Conservation (phyloP, 2,888 invertebrate species). For the Ganaspis brasiliensis region DNA sequence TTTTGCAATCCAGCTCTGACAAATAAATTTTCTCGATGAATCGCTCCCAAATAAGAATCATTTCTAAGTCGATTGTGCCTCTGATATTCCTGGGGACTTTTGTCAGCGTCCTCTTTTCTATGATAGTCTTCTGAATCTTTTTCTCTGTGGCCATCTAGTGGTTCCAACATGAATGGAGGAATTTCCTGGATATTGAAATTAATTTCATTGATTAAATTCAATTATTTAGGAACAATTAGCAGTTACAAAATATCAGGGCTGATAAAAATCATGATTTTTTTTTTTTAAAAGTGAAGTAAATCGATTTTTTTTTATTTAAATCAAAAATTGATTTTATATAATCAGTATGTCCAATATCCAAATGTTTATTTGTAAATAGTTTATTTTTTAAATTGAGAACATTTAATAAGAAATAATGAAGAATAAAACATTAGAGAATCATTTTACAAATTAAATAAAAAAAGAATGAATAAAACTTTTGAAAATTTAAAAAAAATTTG, state of each 20-base stretch:
- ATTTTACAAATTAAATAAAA: no score
- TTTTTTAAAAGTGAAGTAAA: constrained; percentile 25
- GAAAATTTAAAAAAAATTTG: no score
- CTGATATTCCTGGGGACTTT: constrained; percentile 75
- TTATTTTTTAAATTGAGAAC: no score
- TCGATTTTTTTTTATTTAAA: constrained; percentile 3
- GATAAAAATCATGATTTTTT: constrained; percentile 15
- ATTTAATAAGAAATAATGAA: no score
- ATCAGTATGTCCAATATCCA: no score
- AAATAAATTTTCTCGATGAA: constrained; percentile 89
- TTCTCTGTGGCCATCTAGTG: constrained; percentile 82
- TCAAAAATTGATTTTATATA: no score
- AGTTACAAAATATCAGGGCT: constrained; percentile 20
- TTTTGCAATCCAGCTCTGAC: constrained; percentile 93
- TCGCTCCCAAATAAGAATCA: constrained; percentile 93
- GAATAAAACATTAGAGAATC: no score
- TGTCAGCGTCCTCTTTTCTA: constrained; percentile 74
- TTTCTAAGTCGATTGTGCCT: constrained; percentile 85
- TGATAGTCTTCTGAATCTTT: constrained; percentile 74
- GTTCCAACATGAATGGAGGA: constrained; percentile 90
- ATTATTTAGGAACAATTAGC: no score
- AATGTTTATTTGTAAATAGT: no score
- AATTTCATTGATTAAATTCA: no score
- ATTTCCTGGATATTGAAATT: constrained; percentile 82
- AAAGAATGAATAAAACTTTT: no score